phyloP scores from a whole-genome alignment of 2,113 vertebrate species.

The Bungarus multicinctus region DNA sequence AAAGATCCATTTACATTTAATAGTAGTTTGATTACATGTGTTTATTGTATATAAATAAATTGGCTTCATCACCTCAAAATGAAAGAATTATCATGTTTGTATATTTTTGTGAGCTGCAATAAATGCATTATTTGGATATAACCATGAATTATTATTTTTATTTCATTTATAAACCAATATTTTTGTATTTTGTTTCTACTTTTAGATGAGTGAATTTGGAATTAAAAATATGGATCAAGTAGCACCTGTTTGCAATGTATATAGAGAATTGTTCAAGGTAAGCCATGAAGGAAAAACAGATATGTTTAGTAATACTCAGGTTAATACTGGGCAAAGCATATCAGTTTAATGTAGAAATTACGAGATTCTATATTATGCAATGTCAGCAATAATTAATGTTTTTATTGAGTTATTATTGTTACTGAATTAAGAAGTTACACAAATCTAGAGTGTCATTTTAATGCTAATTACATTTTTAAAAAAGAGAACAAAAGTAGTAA shows the following conservation, averaged over 20 bases:
- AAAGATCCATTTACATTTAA: neutral
- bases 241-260: conserved; percentile 72
- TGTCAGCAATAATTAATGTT: neutral
- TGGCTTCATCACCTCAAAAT: neutral
- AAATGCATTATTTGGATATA: neutral
- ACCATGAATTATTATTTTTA: neutral
- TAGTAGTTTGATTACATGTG: neutral
- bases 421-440: neutral
- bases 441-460: neutral
- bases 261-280: conserved; percentile 81
- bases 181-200: conserved; percentile 18
- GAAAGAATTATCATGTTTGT: neutral
- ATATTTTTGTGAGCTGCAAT: neutral
- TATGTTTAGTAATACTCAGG: neutral
- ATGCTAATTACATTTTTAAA: neutral
- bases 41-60: neutral
- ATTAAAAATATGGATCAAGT: conserved; percentile 84
- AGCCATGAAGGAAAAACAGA: conserved; percentile 34
- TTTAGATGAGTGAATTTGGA: conserved; percentile 80
- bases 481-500: neutral
- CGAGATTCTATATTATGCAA: neutral
- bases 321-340: neutral
- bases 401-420: neutral
- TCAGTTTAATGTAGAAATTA: neutral
- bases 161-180: fast-evolving